Evolutionary conservation across 2,888 invertebrate genomes (phyloP).

Genomic region (Melikaiella ostensackeni): DNA sequence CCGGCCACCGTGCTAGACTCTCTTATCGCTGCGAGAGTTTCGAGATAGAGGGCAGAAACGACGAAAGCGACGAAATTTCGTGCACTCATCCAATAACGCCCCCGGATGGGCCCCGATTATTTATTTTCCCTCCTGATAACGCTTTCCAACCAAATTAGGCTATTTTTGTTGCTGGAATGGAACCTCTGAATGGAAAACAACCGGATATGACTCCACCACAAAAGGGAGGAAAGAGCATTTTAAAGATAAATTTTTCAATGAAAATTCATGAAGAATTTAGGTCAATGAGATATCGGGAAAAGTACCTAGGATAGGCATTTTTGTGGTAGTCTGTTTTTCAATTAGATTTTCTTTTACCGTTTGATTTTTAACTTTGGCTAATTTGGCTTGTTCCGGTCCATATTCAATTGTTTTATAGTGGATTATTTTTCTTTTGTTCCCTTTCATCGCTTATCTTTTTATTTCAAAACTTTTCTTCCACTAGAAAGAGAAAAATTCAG

Average conservation of each 20-base stretch:
- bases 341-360: too few species aligned
- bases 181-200: slow-evolving; percentile 3
- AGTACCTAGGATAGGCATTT: background rate
- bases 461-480: too few species aligned
- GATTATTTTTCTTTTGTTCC: too few species aligned
- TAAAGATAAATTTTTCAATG: background rate
- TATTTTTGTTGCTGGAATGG: slow-evolving; percentile 12
- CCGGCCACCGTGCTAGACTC: slow-evolving; percentile 49
- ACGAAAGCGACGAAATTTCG: slow-evolving; percentile 46
- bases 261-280: background rate
- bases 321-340: too few species aligned
- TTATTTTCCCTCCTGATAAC: slow-evolving; percentile 29
- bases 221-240: background rate
- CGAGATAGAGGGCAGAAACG: slow-evolving; percentile 46
- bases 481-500: too few species aligned
- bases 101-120: slow-evolving; percentile 11
- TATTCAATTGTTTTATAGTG: too few species aligned
- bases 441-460: too few species aligned
- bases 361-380: too few species aligned
- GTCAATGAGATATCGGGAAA: background rate
- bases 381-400: too few species aligned
- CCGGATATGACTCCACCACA: background rate
- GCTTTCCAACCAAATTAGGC: slow-evolving; percentile 13
- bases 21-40: slow-evolving; percentile 52
- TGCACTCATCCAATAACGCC: slow-evolving; percentile 23